Percentiles rank a stretch among this genome's conserved stretches.
These are phyloP conservation scores for Montipora capricornis DNA, from an alignment of 64 coral and sea anemone genomes.

Conservation along the genomic window DNA sequence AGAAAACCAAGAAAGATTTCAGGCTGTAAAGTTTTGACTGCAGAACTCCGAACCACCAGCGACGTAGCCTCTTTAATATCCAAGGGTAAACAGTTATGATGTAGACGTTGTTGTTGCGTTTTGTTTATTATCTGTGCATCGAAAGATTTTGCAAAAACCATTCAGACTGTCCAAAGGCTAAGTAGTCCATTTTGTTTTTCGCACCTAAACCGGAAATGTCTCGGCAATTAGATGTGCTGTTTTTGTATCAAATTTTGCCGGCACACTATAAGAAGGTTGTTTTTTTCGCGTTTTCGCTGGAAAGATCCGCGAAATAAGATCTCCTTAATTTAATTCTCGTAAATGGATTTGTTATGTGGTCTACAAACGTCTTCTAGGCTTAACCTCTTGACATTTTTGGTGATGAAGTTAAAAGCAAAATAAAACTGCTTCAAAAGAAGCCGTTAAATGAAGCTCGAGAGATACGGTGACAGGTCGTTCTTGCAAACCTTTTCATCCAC, in stretches of 20 bases:
- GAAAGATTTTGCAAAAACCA: neutral
- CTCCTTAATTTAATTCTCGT: neutral
- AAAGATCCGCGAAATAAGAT: neutral
- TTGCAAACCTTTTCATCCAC: neutral
- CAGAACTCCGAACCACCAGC: no score
- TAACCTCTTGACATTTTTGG: neutral
- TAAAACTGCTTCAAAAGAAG: neutral
- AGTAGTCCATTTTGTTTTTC: neutral
- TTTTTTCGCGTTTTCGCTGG: neutral
- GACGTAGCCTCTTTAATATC: no score
- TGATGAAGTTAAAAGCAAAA: neutral
- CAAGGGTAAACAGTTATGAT: no score
- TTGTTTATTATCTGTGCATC: no score
- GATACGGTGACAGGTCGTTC: neutral
- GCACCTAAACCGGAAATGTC: constrained; percentile 10
- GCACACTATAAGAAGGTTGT: constrained; percentile 13
- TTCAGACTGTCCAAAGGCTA: neutral
- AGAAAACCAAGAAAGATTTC: no score
- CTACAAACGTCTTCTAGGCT: neutral
- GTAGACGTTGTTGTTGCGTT: no score
- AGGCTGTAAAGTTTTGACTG: no score
- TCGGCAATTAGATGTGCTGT: neutral
- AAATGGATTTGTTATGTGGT: neutral
- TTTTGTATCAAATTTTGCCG: neutral
- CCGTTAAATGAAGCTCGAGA: neutral